These are phyloP conservation scores for Drosophila yakuba DNA, from an alignment of 1,140 invertebrate species.

Conservation along the genomic window DNA sequence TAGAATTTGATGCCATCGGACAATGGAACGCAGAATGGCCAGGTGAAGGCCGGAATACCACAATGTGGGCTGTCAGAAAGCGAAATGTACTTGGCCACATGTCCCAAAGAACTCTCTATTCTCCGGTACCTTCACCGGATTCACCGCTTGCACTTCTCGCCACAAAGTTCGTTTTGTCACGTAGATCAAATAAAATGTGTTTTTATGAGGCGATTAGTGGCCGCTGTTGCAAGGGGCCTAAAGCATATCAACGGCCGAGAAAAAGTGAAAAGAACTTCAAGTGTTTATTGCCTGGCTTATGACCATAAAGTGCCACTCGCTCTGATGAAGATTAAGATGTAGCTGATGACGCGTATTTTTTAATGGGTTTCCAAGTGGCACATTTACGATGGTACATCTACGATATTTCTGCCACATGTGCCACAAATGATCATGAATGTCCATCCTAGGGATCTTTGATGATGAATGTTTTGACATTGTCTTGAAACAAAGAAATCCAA, in stretches of 20 bases:
- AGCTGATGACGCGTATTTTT: slow-evolving; percentile 37
- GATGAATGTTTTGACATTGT: neutral
- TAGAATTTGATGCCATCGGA: slow-evolving; percentile 77
- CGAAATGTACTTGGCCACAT: slow-evolving; percentile 63
- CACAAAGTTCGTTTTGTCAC: slow-evolving; percentile 70
- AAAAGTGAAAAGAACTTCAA: slow-evolving; percentile 83
- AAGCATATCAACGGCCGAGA: slow-evolving; percentile 68
- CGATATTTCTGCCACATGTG: neutral
- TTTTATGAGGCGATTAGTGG: slow-evolving; percentile 79
- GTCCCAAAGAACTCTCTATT: slow-evolving; percentile 49
- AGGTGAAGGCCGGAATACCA: slow-evolving; percentile 32
- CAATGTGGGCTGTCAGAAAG: slow-evolving; percentile 72
- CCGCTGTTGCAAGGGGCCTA: slow-evolving; percentile 51
- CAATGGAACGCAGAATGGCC: slow-evolving; percentile 51
- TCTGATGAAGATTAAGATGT: slow-evolving; percentile 77
- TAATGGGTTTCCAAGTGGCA: slow-evolving; percentile 42
- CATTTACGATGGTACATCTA: slow-evolving; percentile 5
- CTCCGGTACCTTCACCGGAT: slow-evolving; percentile 17
- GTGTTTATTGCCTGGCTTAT: slow-evolving; percentile 76
- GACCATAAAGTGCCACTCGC: slow-evolving; percentile 39
- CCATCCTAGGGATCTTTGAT: slow-evolving; percentile 3
- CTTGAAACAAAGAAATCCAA: no score
- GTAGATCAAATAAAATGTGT: slow-evolving; percentile 78
- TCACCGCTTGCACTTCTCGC: slow-evolving; percentile 3
- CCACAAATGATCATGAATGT: slow-evolving; percentile 27